Evolutionary conservation across 1,140 invertebrate species (phyloP), one percentile per base, ranked within the genome.

Genomic region (Pseudomyrmex flavicornis): DNA sequence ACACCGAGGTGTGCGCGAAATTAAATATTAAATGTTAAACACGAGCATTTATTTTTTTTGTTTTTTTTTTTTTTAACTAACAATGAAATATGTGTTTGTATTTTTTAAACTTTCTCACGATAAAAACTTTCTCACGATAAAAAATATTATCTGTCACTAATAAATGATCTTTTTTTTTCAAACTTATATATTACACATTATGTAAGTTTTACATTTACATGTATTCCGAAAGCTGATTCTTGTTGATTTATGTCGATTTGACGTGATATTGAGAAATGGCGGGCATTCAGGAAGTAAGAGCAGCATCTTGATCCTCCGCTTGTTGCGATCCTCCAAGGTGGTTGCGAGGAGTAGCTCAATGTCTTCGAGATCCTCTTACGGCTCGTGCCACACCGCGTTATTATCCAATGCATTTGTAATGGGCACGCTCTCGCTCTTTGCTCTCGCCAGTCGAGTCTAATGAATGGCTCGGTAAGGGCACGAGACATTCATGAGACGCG

Each of bases 331-430:
- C n/a, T n/a, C n/a, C 61, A 22, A 50, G 22, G 75, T 13, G 44
- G 54, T 83, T 73, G 65, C 76, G 74, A 62, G 44, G 74, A 62
- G 44, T 56, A 59, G 44, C 56, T 15, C 62, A 84, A 75, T 77
- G 59, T 82, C 80, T 80, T 56, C 54, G 59, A 46, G 80, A 76
- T 88, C 73, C 69, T 83, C 84, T 88, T 83, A 88, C 44, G 68
- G 61, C 22, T 85, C 62, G 84, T 74, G 75, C 83, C 77, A 85
- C 74, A 83, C 88, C 62, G 75, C 83, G 77, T 90, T 89, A 89
- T 90, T 90, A 85, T 90, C 89, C 88, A 86, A 89, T 90, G 87
- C 80, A 89, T 90, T 88, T 17, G 80, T 89, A 89, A 89, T 90
- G 85, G 74, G 46, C 80, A 76, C 56, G 56, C 77, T 73, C 86